These are phyloP conservation scores for Halocynthia roretzi DNA, from an alignment of 23 tunicate species.

Conservation along the genomic window DNA sequence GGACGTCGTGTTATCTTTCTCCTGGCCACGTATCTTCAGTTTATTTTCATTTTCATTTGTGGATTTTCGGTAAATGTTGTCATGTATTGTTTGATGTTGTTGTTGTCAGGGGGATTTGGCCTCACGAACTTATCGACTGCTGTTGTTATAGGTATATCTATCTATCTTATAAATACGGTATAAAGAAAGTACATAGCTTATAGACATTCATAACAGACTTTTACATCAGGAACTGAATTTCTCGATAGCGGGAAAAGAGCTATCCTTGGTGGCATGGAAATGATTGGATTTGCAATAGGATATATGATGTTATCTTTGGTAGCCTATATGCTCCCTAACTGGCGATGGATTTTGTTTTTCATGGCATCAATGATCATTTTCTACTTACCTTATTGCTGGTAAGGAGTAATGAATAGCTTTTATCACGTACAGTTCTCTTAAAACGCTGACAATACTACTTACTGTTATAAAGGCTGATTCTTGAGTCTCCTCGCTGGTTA, in stretches of 20 bases:
- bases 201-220: not conserved
- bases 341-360: not conserved
- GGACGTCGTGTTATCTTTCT: not conserved
- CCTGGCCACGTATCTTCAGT: not conserved
- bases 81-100: not conserved
- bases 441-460: not conserved
- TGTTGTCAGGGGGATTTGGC: not conserved
- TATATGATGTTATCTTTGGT: not conserved
- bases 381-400: not conserved
- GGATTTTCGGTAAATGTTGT: not conserved
- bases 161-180: not conserved
- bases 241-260: not conserved
- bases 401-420: not conserved
- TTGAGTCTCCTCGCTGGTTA: constrained; percentile 2
- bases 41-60: not conserved
- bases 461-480: not conserved
- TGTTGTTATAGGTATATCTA: constrained; percentile 1
- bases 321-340: not conserved
- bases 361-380: not conserved
- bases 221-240: not conserved
- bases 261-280: not conserved
- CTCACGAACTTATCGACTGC: not conserved
- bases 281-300: not conserved
- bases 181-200: not conserved
- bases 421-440: no score